These are phyloP conservation scores for Pseudococcus viburni DNA, from an alignment of 2,888 invertebrate genomes.

Conservation along the genomic window DNA sequence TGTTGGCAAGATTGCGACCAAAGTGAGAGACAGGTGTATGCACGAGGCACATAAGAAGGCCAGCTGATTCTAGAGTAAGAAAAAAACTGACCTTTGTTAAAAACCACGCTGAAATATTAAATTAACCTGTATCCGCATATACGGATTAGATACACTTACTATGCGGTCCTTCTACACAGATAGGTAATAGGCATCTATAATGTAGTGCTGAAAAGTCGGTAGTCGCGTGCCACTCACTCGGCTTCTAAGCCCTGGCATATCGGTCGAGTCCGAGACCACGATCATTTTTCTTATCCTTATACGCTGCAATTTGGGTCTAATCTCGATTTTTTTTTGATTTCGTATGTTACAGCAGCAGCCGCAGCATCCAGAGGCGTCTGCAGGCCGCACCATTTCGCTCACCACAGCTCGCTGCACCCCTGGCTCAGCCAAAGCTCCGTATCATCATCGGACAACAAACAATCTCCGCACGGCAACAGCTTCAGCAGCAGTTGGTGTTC, in stretches of 20 bases:
- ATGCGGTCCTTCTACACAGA: too few species aligned
- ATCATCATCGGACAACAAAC: conserved; percentile 3
- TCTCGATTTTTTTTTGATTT: not conserved
- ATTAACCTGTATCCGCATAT: conserved; percentile 7
- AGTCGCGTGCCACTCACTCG: not conserved
- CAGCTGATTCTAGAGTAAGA: conserved; percentile 7
- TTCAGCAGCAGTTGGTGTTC: conserved; percentile 71
- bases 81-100: conserved; percentile 16
- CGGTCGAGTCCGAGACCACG: too few species aligned
- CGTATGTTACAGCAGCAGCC: conserved; percentile 19
- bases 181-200: too few species aligned
- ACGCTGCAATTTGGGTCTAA: not conserved
- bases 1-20: not conserved
- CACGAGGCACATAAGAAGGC: not conserved
- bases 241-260: too few species aligned
- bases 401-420: conserved; percentile 52
- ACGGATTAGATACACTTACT: not conserved
- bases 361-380: conserved; percentile 58
- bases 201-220: too few species aligned
- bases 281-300: too few species aligned
- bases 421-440: conserved; percentile 59
- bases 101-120: conserved; percentile 2
- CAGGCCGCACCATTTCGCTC: conserved; percentile 49
- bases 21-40: not conserved
- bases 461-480: conserved; percentile 48